A percentile compares a stretch with the other conserved stretches of the same genome.
Evolutionary conservation across 2,113 vertebrate genomes (phyloP).

Genomic region (Leiothrix lutea): DNA sequence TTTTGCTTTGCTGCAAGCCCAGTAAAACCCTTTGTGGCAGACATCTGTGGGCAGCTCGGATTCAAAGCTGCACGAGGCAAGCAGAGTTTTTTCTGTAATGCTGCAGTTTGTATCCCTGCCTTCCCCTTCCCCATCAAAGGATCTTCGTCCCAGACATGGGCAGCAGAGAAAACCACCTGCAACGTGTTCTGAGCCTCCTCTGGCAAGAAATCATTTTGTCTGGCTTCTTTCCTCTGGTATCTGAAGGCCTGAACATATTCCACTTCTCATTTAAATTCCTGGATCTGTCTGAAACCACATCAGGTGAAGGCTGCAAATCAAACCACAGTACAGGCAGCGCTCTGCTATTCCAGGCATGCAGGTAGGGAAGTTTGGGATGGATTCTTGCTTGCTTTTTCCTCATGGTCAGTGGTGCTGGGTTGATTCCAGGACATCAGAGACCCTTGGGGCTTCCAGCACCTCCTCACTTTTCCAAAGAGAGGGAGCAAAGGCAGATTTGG

Average conservation of each 20-base stretch:
- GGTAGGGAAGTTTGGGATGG: background rate
- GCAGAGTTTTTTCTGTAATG: background rate
- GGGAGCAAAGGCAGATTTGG: background rate
- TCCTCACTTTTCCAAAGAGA: background rate
- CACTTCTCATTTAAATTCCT: background rate
- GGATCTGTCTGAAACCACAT: background rate
- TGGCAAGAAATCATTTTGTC: background rate
- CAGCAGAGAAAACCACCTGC: background rate
- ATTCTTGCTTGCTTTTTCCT: background rate
- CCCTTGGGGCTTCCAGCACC: background rate
- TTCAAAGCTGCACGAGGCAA: background rate
- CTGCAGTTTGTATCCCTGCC: background rate
- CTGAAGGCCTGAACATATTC: background rate
- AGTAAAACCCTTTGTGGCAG: background rate
- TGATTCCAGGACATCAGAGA: background rate
- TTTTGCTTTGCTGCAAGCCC: constrained; percentile 17
- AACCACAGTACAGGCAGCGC: background rate
- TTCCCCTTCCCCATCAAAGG: background rate
- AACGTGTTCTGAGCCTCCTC: background rate
- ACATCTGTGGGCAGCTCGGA: background rate
- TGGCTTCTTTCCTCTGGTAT: background rate
- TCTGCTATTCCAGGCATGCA: background rate
- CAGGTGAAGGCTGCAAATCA: background rate
- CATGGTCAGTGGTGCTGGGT: background rate
- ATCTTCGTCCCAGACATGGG: background rate